A percentile compares a stretch with the other conserved stretches of the same genome.
Conservation (phyloP, 2,888 invertebrate species). For the Latheticus oryzae region DNA sequence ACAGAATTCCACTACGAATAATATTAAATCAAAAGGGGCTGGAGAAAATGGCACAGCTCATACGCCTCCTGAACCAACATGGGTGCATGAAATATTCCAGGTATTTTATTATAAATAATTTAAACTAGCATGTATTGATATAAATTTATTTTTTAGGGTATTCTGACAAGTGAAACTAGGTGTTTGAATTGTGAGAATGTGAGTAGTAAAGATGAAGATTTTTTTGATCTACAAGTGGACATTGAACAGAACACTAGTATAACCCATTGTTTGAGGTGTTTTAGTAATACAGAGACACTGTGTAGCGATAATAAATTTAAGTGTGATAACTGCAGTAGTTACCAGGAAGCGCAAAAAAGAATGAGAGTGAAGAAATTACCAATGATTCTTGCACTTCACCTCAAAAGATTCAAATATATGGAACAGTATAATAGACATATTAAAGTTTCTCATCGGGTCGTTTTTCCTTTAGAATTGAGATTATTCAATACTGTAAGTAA, state of each 20-base stretch:
- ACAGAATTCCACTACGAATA: slow-evolving; percentile 72
- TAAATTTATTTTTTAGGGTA: slow-evolving; percentile 71
- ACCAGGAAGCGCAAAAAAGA: slow-evolving; percentile 98
- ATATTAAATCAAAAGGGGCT: slow-evolving; percentile 70
- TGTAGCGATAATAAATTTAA: slow-evolving; percentile 99
- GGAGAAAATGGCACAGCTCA: slow-evolving; percentile 67
- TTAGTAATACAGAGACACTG: slow-evolving; percentile 98
- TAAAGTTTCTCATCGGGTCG: slow-evolving; percentile 98
- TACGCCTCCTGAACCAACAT: slow-evolving; percentile 86
- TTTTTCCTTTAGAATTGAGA: slow-evolving; percentile 97
- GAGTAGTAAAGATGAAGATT: slow-evolving; percentile 99
- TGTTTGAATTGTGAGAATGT: slow-evolving; percentile 99
- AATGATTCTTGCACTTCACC: slow-evolving; percentile 95
- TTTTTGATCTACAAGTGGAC: slow-evolving; percentile 98
- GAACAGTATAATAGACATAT: slow-evolving; percentile 99
- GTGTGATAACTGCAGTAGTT: slow-evolving; percentile 99
- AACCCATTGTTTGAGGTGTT: slow-evolving; percentile 96
- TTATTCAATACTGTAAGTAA: slow-evolving; percentile 93
- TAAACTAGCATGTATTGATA: background rate
- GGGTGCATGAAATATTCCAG: slow-evolving; percentile 99
- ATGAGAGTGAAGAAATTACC: slow-evolving; percentile 99
- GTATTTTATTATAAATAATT: slow-evolving; percentile 47
- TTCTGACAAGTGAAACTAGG: slow-evolving; percentile 97
- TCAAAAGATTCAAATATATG: slow-evolving; percentile 98
- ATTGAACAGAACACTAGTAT: slow-evolving; percentile 99